Evolutionary conservation across 2,888 invertebrate genomes (phyloP).

Genomic region (Selenia dentaria): DNA sequence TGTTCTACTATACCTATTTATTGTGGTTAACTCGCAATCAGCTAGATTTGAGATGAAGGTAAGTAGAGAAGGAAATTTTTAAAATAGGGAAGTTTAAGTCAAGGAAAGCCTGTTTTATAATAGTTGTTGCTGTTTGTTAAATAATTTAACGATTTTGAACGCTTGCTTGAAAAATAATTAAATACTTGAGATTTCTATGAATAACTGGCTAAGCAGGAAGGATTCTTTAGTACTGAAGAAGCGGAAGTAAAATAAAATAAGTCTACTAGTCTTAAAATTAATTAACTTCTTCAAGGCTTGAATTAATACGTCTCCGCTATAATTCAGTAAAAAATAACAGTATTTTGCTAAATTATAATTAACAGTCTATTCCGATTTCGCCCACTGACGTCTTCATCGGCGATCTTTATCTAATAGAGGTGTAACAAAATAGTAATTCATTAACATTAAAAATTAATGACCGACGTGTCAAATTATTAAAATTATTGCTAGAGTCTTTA

Average conservation of each 20-base stretch:
- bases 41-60: no score
- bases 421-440: conserved; percentile 38
- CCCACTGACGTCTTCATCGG: conserved; percentile 37
- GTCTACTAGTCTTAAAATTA: neutral
- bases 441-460: conserved; percentile 38
- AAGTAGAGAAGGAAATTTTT: no score
- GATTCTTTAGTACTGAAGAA: neutral
- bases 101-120: no score
- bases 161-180: no score
- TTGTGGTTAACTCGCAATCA: no score
- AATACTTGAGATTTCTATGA: no score
- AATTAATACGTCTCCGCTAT: conserved; percentile 14
- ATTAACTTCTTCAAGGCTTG: conserved; percentile 15
- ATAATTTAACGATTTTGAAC: no score
- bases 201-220: no score
- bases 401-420: conserved; percentile 35
- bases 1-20: no score
- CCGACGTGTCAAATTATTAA: conserved; percentile 33
- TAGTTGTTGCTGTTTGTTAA: no score
- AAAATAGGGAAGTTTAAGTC: no score
- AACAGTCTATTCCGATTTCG: conserved; percentile 28
- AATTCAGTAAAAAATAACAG: conserved; percentile 29
- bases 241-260: neutral
- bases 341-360: conserved; percentile 31
- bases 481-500: conserved; percentile 32